A percentile compares a stretch with the other conserved stretches of the same genome.
phyloP scores from a whole-genome alignment of 2,888 invertebrate species.

The Agonopterix subpropinquella region DNA sequence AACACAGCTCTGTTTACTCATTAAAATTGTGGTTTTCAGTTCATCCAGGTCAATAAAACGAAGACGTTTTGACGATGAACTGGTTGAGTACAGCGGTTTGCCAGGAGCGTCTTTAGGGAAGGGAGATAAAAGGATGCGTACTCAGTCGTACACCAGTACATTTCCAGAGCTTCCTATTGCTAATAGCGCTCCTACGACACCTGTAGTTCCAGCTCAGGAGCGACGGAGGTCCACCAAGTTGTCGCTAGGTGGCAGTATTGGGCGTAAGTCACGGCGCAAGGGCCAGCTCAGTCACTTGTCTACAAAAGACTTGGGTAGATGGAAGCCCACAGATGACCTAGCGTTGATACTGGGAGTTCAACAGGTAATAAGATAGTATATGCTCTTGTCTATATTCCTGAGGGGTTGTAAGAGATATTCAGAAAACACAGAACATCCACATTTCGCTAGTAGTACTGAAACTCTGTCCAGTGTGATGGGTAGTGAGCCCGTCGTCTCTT shows the following conservation, averaged over 20 bases:
- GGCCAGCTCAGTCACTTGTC: constrained; percentile 81
- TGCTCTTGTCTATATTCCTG: too few species aligned
- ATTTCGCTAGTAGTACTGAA: too few species aligned
- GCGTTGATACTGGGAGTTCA: constrained; percentile 95
- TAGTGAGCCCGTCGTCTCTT: too few species aligned
- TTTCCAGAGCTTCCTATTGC: constrained; percentile 60
- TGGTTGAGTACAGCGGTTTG: constrained; percentile 92
- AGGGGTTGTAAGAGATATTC: too few species aligned
- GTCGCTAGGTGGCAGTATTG: constrained; percentile 46
- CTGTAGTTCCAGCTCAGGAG: constrained; percentile 36
- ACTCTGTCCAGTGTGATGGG: too few species aligned
- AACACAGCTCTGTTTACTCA: background rate
- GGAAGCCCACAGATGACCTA: constrained; percentile 98
- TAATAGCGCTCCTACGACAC: constrained; percentile 32
- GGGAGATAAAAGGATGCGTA: constrained; percentile 59
- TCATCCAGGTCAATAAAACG: constrained; percentile 96
- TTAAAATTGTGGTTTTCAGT: constrained; percentile 63
- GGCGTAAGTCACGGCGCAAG: constrained; percentile 75
- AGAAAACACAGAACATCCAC: too few species aligned
- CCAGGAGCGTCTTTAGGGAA: constrained; percentile 73
- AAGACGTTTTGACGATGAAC: constrained; percentile 96
- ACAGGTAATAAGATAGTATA: constrained; percentile 74
- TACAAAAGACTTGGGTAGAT: constrained; percentile 91
- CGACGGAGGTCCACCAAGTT: constrained; percentile 59
- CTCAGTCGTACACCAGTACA: constrained; percentile 69